Percentiles rank a stretch among this genome's conserved stretches.
These are phyloP conservation scores for Pampusana beccarii DNA, from an alignment of 2,113 vertebrate species.

Conservation along the genomic window DNA sequence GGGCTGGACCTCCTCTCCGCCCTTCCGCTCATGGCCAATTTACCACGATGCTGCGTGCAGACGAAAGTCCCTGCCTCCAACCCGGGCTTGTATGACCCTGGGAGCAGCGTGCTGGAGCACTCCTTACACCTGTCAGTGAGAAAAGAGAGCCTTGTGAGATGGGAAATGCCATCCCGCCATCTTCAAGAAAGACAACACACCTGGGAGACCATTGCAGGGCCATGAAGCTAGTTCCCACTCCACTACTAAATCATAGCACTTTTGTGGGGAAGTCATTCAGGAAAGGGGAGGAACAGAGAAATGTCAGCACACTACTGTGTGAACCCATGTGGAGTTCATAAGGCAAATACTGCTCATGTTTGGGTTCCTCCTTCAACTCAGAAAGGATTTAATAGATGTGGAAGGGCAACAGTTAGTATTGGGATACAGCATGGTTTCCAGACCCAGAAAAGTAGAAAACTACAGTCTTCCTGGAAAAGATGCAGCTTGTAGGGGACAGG, in stretches of 20 bases:
- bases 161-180: neutral
- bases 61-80: conserved; percentile 83
- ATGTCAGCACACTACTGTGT: neutral
- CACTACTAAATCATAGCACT: neutral
- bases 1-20: conserved; percentile 53
- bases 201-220: neutral
- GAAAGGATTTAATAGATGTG: neutral
- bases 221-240: neutral
- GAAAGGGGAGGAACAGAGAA: neutral
- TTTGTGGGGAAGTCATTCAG: neutral
- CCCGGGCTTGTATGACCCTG: conserved; percentile 86
- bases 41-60: conserved; percentile 84
- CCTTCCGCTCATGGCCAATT: conserved; percentile 66
- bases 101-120: conserved; percentile 91
- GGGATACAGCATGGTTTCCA: neutral
- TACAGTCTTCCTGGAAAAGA: neutral
- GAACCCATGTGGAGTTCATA: neutral
- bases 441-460: neutral
- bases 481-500: neutral
- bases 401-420: neutral
- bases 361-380: neutral
- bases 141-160: neutral
- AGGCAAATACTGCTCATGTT: neutral
- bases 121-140: conserved; percentile 83
- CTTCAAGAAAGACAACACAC: neutral